Evolutionary conservation across 2,113 vertebrate species (phyloP), one percentile per base, ranked within the genome.

Genomic region (Vimba vimba): DNA sequence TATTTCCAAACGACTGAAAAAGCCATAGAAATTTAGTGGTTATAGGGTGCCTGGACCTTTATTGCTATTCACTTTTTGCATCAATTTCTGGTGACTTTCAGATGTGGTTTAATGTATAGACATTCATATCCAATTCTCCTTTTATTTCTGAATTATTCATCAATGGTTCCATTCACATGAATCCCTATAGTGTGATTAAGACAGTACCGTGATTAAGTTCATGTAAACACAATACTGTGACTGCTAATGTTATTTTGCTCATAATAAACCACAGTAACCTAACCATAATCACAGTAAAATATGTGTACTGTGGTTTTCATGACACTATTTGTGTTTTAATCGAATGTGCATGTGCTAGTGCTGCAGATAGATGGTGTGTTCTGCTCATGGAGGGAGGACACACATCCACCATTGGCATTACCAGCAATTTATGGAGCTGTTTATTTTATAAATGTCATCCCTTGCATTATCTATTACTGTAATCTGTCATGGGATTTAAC

Each of bases 391-490:
- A 23, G 69, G 69, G 36, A 12, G 36, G 39, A 73, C 69, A 73
- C 36, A 73, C 69, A 73, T n/a, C 0, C 23, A 1, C 2, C 23
- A 6, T 45, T 45, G 60, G 39, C 36, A 45, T 25, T 45, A 7
- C 19, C 17, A 25, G 23, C 39, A 5, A 74, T 74, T 47, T 74
- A 74, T 74, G 39, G 6, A 45, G 71, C 39, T 25, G 71, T 74
- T 74, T 74, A 47, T 74, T 74, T 74, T 45, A 74, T 21, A 74
- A 74, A 74, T 45, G 39, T 74, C 71, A 45, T 74, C 11, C 71
- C 23, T 74, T 11, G 6, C n/a, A 74, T 74, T 45, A 45, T 11
- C 11, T 45, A 74, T 74, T 74, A 45, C 71, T 47, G 39, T 74
- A 45, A 45, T 74, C 39, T 45, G 23, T 74, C 71, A n/a, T 3